These are phyloP conservation scores for Oxystoma pomonae DNA, from an alignment of 2,888 invertebrate species.

Conservation along the genomic window DNA sequence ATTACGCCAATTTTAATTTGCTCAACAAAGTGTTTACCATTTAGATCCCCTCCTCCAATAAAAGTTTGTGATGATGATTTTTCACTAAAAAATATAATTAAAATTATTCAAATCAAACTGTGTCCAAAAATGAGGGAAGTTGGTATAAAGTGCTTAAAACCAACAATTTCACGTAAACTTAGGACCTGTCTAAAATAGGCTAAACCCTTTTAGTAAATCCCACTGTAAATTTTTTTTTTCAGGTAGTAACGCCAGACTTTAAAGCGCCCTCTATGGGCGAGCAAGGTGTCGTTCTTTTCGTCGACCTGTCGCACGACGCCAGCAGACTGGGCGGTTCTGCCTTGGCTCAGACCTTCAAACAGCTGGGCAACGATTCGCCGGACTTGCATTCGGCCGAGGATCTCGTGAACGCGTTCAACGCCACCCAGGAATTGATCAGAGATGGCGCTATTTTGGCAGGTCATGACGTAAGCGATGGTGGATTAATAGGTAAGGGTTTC, in stretches of 20 bases:
- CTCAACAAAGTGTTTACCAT: no score
- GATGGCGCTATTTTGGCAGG: conserved; percentile 72
- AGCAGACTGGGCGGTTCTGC: conserved; percentile 88
- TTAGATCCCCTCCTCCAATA: no score
- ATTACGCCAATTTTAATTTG: no score
- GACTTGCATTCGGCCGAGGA: conserved; percentile 70
- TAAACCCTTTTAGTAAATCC: no score
- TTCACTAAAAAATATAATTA: no score
- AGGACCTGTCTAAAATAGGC: no score
- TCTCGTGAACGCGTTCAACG: conserved; percentile 72
- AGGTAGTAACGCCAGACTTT: conserved; percentile 85
- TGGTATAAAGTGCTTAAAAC: no score
- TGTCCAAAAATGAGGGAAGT: no score
- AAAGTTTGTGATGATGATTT: no score
- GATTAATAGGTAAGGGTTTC: conserved; percentile 62
- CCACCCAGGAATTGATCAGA: conserved; percentile 79
- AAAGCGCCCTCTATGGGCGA: conserved; percentile 61
- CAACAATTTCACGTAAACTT: no score
- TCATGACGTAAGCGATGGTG: conserved; percentile 97
- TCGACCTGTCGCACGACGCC: conserved; percentile 71
- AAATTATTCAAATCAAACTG: no score
- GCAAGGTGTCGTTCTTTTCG: conserved; percentile 67
- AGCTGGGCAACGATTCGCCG: conserved; percentile 63
- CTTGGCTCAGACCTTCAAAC: conserved; percentile 83
- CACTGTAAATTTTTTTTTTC: no score